phyloP scores from a whole-genome alignment of 2,888 invertebrate genomes.

The Amphipoea lucens region DNA sequence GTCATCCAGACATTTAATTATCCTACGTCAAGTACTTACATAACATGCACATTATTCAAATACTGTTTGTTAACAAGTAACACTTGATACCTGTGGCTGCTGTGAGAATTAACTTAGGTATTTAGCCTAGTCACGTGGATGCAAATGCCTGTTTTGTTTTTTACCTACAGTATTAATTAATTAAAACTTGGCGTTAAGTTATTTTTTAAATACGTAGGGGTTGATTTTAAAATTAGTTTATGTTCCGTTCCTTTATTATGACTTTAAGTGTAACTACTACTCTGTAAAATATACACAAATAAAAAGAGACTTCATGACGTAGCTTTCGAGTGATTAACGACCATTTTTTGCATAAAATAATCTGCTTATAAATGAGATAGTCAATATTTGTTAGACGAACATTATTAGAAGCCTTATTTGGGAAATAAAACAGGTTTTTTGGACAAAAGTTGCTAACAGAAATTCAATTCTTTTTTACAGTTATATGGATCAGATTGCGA shows the following conservation, averaged over 20 bases:
- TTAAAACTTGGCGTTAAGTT: neutral
- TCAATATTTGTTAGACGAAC: neutral
- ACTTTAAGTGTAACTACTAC: neutral
- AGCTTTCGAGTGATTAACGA: neutral
- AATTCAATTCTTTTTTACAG: neutral
- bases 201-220: neutral
- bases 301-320: neutral
- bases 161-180: constrained; percentile 1
- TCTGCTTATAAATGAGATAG: neutral
- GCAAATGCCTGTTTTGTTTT: neutral
- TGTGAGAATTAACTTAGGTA: constrained; percentile 26
- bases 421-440: neutral
- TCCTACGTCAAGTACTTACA: constrained; percentile 39
- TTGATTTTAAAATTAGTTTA: neutral
- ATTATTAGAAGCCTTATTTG: neutral
- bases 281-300: neutral
- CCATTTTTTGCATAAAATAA: neutral
- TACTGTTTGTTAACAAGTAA: constrained; percentile 33
- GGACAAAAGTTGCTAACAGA: neutral
- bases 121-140: constrained; percentile 23
- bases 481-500: neutral
- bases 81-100: constrained; percentile 16
- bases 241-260: neutral
- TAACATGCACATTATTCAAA: constrained; percentile 53
- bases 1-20: constrained; percentile 54